A percentile compares a stretch with the other conserved stretches of the same genome.
Evolutionary conservation across 2,888 invertebrate species (phyloP).

Genomic region (Nomada flava): DNA sequence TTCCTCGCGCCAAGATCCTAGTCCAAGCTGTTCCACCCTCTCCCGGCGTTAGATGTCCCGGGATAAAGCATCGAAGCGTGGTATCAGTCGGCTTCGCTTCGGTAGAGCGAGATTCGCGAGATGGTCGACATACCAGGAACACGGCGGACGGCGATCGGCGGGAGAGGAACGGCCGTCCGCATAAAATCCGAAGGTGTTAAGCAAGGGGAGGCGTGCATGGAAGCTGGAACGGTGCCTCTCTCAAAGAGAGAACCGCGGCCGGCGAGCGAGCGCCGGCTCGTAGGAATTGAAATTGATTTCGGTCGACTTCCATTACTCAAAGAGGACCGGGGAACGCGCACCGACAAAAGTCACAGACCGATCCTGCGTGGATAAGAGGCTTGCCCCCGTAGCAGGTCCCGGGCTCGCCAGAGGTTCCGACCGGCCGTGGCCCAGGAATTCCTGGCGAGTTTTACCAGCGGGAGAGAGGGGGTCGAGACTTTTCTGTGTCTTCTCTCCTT

Average conservation of each 20-base stretch:
- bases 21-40: neutral
- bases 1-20: neutral
- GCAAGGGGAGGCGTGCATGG: constrained; percentile 57
- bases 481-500: constrained; percentile 22
- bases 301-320: constrained; percentile 80
- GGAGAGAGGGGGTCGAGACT: constrained; percentile 57
- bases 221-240: constrained; percentile 46
- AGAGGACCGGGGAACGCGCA: constrained; percentile 75
- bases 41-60: constrained; percentile 14
- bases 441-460: constrained; percentile 78
- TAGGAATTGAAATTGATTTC: constrained; percentile 80
- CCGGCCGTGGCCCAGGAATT: constrained; percentile 75
- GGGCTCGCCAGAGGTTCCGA: constrained; percentile 65
- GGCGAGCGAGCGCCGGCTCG: constrained; percentile 64
- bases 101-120: constrained; percentile 41
- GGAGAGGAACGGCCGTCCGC: constrained; percentile 32
- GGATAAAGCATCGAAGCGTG: constrained; percentile 24
- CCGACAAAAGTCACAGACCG: constrained; percentile 79
- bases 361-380: constrained; percentile 77
- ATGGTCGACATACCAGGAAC: constrained; percentile 50
- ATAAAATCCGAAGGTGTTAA: constrained; percentile 67
- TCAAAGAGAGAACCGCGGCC: constrained; percentile 63
- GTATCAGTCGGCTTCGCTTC: constrained; percentile 35
- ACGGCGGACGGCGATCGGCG: constrained; percentile 35
- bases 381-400: constrained; percentile 58